Evolutionary conservation across 2,888 invertebrate genomes (phyloP), one percentile per base, ranked within the genome.

Genomic region (Lepidochrysops patricia): DNA sequence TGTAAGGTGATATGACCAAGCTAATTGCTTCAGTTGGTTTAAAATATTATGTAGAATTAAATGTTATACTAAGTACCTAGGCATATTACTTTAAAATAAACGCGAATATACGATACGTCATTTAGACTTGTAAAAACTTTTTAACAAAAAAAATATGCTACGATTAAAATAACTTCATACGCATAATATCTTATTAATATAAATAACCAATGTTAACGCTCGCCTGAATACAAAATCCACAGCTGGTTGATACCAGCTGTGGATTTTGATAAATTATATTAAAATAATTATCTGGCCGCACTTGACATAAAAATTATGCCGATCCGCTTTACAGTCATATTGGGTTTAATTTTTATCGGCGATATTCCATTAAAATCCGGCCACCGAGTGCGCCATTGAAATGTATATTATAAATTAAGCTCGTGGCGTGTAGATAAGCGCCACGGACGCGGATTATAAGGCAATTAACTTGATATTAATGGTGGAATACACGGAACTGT

Each of bases 391-490:
- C 57, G 61, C 63, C 64, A 64, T 65, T 63, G 62, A 60, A 63
- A 65, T 60, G 63, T 63, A 65, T 65, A 66, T 69, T 67, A 66
- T 66, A 66, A 73, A 70, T 72, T 76, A 77, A 77, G 74, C 74
- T 72, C 60, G 64, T 68, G 71, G 65, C 72, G 74, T 71, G 70
- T 70, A 72, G 72, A 74, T 71, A 69, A 68, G 64, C 67, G 72
- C 74, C 80, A 81, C 80, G 80, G 78, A 70, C 76, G 57, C 52
- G 77, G 82, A 78, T 82, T 80, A 82, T 75, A 78, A 70, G 74
- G 72, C 77, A 80, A 81, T 82, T 79, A 81, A 70, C 67, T 70
- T 70, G 70, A 73, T 75, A 71, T 64, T 70, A 58, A 57, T 62
- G 64, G 57, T 64, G 52, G 62, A 65, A 65, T 25, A 64, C 59